phyloP scores from a whole-genome alignment of 2,888 invertebrate species.

The Zaprionus obscuricornis region DNA sequence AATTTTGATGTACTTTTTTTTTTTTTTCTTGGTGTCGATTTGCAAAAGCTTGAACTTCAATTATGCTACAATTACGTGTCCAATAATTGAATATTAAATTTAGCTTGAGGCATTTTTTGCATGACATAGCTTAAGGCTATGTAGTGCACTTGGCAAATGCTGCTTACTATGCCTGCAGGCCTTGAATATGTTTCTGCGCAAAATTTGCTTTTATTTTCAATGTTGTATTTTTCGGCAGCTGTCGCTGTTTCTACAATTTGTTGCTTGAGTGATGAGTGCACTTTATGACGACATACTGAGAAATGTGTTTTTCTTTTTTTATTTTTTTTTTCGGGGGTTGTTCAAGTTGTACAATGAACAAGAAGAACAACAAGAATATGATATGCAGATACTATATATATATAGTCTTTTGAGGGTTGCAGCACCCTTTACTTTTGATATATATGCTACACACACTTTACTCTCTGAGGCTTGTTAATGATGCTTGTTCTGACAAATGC shows the following conservation, averaged over 20 bases:
- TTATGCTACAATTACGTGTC: constrained; percentile 62
- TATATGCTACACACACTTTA: constrained; percentile 10
- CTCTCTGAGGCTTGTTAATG: constrained; percentile 50
- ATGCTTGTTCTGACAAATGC: constrained; percentile 67
- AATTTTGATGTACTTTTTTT: constrained; percentile 23
- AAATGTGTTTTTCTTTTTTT: constrained; percentile 28
- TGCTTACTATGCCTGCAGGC: constrained; percentile 47
- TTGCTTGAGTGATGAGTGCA: constrained; percentile 61
- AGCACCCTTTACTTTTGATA: constrained; percentile 39
- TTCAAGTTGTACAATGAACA: constrained; percentile 1
- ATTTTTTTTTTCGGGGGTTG: constrained; percentile 50
- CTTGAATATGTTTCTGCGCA: constrained; percentile 31
- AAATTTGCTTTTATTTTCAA: constrained; percentile 22
- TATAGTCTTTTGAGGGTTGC: constrained; percentile 33
- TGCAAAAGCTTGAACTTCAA: constrained; percentile 57
- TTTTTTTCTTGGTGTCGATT: constrained; percentile 45
- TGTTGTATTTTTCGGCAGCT: constrained; percentile 57
- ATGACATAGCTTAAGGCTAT: too few species aligned
- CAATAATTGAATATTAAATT: constrained; percentile 2
- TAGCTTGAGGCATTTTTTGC: constrained; percentile 36
- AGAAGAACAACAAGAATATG: constrained; percentile 4
- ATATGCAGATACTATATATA: constrained; percentile 35
- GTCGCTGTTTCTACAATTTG: constrained; percentile 58
- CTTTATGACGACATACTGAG: constrained; percentile 33
- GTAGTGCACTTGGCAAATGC: constrained; percentile 58